These are phyloP conservation scores for Leptonema lineaticorne DNA, from an alignment of 1,140 invertebrate species.

Conservation along the genomic window DNA sequence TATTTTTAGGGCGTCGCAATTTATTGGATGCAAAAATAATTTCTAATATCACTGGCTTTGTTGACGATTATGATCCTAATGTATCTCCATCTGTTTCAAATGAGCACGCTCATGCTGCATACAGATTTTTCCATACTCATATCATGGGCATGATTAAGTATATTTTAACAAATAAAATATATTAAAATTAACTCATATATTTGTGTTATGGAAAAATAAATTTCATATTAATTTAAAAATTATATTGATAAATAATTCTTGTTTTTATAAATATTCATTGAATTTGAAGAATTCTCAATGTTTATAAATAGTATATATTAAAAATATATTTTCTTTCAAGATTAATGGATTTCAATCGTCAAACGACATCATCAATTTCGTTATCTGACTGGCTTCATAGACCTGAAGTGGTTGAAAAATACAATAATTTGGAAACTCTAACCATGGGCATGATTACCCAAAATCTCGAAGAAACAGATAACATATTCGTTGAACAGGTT, in stretches of 20 bases:
- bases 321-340: slow-evolving; percentile 1
- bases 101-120: slow-evolving; percentile 60
- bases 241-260: no score
- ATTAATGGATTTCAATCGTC: slow-evolving; percentile 18
- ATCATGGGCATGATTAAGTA: slow-evolving; percentile 44
- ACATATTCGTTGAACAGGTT: slow-evolving; percentile 60
- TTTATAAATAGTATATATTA: background rate
- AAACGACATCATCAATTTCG: slow-evolving; percentile 1
- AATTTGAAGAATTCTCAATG: no score
- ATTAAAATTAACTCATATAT: no score
- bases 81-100: slow-evolving; percentile 63
- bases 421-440: slow-evolving; percentile 56
- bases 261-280: no score
- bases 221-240: no score
- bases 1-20: slow-evolving; percentile 27
- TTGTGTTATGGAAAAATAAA: no score
- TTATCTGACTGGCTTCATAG: slow-evolving; percentile 55
- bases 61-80: slow-evolving; percentile 67
- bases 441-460: slow-evolving; percentile 65
- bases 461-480: slow-evolving; percentile 60
- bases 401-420: slow-evolving; percentile 51
- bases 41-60: slow-evolving; percentile 55
- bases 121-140: slow-evolving; percentile 58
- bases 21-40: slow-evolving; percentile 40
- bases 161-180: background rate